Conservation (phyloP, 2,113 vertebrate species). For the Ophiodon elongatus region DNA sequence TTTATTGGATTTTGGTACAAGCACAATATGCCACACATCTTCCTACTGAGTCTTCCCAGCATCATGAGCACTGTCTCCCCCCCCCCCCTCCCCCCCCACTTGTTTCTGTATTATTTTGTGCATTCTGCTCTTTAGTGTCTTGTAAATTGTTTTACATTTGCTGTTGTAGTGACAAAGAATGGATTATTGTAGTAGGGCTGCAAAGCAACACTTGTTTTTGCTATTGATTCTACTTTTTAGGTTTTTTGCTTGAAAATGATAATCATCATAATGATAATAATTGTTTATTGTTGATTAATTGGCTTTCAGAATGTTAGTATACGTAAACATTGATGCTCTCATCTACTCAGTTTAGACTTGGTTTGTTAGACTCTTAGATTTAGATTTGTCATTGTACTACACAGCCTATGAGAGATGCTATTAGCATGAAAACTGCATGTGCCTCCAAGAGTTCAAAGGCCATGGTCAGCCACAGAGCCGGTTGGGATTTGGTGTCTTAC, state of each 20-base stretch:
- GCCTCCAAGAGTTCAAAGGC: constrained; percentile 29
- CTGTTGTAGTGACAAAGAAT: background rate
- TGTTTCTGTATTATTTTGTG: background rate
- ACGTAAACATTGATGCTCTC: background rate
- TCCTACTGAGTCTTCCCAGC: constrained; percentile 20
- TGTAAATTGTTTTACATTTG: background rate
- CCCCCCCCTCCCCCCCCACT: no score
- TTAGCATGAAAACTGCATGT: constrained; percentile 3
- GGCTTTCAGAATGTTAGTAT: no score
- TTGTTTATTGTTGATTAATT: no score
- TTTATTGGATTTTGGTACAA: constrained; percentile 31
- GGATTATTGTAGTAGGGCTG: background rate
- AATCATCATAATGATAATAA: background rate
- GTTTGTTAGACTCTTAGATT: background rate
- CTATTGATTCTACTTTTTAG: background rate
- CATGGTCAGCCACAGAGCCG: constrained; percentile 20
- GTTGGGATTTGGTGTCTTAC: constrained; percentile 19
- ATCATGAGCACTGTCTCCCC: constrained; percentile 10
- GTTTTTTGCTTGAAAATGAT: background rate
- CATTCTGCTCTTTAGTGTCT: background rate
- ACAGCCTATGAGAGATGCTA: background rate
- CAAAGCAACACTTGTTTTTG: background rate
- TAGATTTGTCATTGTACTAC: background rate
- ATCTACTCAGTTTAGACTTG: background rate
- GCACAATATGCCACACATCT: constrained; percentile 10